A percentile compares a stretch with the other conserved stretches of the same genome.
Evolutionary conservation across 1,140 invertebrate genomes (phyloP).

Genomic region (Lamellibrachia luymesi): DNA sequence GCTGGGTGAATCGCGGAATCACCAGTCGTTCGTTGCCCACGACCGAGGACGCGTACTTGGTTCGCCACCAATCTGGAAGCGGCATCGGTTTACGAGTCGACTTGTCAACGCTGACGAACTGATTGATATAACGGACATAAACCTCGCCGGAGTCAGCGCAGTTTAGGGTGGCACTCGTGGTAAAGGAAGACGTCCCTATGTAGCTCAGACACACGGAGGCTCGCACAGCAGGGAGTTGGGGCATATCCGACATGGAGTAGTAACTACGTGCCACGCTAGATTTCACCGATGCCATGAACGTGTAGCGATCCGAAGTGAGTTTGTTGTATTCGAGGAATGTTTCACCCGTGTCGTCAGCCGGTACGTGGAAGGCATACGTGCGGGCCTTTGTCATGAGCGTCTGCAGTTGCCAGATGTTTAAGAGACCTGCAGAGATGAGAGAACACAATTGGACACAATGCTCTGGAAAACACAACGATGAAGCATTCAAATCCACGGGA

Average conservation of each 20-base stretch:
- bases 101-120: conserved; percentile 30
- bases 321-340: conserved; percentile 25
- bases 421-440: background rate
- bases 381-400: background rate
- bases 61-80: conserved; percentile 35
- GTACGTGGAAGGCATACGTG: conserved; percentile 12
- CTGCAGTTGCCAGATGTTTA: conserved; percentile 16
- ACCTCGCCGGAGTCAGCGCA: conserved; percentile 1
- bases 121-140: conserved; percentile 23
- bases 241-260: background rate
- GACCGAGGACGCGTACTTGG: conserved; percentile 27
- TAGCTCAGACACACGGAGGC: conserved; percentile 18
- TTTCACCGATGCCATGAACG: conserved; percentile 22
- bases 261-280: background rate
- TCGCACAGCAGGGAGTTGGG: background rate
- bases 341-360: background rate
- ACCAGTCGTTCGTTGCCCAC: conserved; percentile 18
- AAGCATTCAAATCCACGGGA: too few relatives aligned
- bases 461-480: too few relatives aligned
- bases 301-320: conserved; percentile 20
- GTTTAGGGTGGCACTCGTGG: conserved; percentile 19
- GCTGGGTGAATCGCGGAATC: conserved; percentile 18
- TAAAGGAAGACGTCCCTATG: conserved; percentile 30
- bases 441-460: background rate
- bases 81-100: conserved; percentile 28